phyloP scores from a whole-genome alignment of 2,113 vertebrate species.

The Crotalus viridis region DNA sequence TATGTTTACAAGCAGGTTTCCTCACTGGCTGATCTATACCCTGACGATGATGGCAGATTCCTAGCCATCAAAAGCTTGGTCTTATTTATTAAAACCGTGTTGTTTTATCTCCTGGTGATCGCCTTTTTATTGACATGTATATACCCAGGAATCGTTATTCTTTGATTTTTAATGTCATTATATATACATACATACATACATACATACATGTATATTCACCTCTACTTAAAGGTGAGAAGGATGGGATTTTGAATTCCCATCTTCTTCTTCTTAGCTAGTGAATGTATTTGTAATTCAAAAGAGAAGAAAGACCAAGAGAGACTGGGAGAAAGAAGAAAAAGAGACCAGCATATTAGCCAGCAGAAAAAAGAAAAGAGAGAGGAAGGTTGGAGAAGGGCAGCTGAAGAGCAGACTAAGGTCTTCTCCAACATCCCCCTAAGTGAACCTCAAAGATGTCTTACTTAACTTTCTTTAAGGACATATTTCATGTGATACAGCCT shows the following conservation, averaged over 20 bases:
- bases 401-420: not conserved
- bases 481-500: not conserved
- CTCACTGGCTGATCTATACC: no score
- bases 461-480: not conserved
- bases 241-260: not conserved
- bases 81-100: no score
- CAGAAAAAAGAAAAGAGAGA: not conserved
- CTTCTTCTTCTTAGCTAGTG: not conserved
- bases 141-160: no score
- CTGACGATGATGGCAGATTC: no score
- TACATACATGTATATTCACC: no score
- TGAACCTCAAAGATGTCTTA: not conserved
- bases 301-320: not conserved
- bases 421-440: not conserved
- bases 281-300: not conserved
- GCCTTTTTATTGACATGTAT: no score
- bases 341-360: not conserved
- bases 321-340: not conserved
- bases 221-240: not conserved
- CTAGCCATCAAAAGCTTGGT: no score
- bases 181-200: no score
- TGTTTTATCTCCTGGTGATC: no score
- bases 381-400: not conserved
- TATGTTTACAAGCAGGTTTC: no score
- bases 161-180: no score